Percentiles rank a stretch among this genome's conserved stretches.
Conservation (phyloP, 2,888 invertebrate genomes). For the Spatulosminthurus flaviceps region DNA sequence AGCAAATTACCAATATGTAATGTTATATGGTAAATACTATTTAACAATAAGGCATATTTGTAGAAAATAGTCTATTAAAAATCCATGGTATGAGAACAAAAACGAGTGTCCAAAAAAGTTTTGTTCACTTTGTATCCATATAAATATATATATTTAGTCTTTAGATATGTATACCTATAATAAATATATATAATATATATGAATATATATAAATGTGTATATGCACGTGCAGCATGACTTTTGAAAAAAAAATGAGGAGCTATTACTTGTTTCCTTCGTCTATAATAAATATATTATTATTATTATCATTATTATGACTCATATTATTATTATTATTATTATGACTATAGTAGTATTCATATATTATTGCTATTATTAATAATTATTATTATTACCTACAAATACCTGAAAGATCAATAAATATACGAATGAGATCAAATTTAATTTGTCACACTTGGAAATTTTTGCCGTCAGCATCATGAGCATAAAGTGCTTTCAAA, state of each 20-base stretch:
- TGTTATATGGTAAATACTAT: background rate
- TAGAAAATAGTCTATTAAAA: background rate
- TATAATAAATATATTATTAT: background rate
- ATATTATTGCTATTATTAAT: no score
- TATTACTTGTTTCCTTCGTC: conserved; percentile 14
- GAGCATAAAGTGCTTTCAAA: no score
- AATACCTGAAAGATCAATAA: conserved; percentile 42
- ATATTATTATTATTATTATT: conserved; percentile 20
- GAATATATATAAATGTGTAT: background rate
- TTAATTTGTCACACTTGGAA: background rate
- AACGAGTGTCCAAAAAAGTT: conserved; percentile 23
- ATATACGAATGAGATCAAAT: conserved; percentile 40
- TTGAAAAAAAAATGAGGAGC: conserved; percentile 13
- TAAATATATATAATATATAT: background rate
- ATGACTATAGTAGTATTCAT: no score
- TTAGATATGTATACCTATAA: background rate
- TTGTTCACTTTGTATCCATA: conserved; percentile 28
- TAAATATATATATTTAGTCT: background rate
- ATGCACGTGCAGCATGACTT: conserved; percentile 22
- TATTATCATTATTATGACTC: background rate
- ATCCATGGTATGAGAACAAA: background rate
- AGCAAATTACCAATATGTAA: background rate
- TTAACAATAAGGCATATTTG: no score
- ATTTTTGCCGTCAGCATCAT: background rate
- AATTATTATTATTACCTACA: conserved; percentile 38